Evolutionary conservation across 2,888 invertebrate genomes (phyloP).

Genomic region (Axea sp.): DNA sequence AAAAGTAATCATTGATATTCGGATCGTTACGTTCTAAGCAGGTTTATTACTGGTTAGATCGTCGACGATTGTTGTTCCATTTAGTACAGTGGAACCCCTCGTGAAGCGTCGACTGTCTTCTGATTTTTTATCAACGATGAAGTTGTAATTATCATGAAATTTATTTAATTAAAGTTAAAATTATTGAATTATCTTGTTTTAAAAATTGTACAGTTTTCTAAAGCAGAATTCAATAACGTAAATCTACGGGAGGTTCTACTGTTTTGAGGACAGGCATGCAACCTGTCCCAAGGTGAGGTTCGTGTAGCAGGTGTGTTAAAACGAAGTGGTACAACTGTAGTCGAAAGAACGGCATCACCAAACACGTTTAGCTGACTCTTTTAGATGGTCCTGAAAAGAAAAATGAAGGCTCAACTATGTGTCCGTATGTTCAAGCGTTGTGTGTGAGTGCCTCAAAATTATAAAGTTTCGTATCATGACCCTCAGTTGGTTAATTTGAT

Average conservation of each 20-base stretch:
- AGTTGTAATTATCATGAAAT: too few relatives aligned
- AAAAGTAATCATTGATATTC: constrained; percentile 3
- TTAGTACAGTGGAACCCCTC: constrained; percentile 28
- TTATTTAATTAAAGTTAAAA: too few relatives aligned
- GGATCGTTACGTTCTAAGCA: constrained; percentile 9
- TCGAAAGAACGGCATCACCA: constrained; percentile 72
- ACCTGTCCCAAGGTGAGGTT: neutral
- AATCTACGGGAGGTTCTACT: constrained; percentile 12
- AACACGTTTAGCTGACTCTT: constrained; percentile 70
- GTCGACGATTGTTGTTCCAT: constrained; percentile 13
- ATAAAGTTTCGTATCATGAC: constrained; percentile 52
- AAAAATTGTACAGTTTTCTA: too few relatives aligned
- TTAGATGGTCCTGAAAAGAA: constrained; percentile 71
- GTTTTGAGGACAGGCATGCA: constrained; percentile 16
- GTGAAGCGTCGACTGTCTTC: neutral
- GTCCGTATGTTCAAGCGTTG: constrained; percentile 38
- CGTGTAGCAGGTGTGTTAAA: neutral
- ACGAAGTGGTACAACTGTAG: constrained; percentile 13
- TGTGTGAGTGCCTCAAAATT: constrained; percentile 57
- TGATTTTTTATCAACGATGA: too few relatives aligned
- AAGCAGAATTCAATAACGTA: too few relatives aligned
- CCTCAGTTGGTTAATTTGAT: constrained; percentile 29
- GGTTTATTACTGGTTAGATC: neutral
- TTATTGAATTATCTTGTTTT: too few relatives aligned
- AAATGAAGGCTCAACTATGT: constrained; percentile 60